Evolutionary conservation across 2,797 vertebrate genomes (phyloP).

Genomic region (Tragopan temminckii): DNA sequence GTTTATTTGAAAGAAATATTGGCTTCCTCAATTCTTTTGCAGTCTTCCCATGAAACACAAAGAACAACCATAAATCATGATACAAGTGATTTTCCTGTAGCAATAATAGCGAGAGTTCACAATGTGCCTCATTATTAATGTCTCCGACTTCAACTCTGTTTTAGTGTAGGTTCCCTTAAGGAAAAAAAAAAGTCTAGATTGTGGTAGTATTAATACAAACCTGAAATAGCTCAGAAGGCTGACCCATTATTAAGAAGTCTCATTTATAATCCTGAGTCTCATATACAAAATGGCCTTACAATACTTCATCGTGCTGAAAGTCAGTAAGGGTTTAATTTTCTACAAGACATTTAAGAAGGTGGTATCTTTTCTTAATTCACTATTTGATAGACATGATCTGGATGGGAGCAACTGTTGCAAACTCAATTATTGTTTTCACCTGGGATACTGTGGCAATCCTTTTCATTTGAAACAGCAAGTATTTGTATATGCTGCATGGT

Average conservation of each 20-base stretch:
- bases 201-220: background rate
- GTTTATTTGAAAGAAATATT: slow-evolving; percentile 60
- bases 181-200: background rate
- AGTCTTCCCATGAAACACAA: slow-evolving; percentile 46
- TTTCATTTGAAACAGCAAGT: background rate
- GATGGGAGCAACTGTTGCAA: background rate
- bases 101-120: slow-evolving; percentile 38
- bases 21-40: slow-evolving; percentile 64
- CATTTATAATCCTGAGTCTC: background rate
- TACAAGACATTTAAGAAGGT: background rate
- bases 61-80: slow-evolving; percentile 59
- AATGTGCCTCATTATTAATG: background rate
- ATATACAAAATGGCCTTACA: background rate
- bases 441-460: background rate
- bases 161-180: background rate
- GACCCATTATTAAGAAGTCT: background rate
- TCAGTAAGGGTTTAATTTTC: background rate
- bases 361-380: background rate
- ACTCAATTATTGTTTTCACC: background rate
- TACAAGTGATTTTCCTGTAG: slow-evolving; percentile 27
- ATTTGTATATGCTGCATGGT: background rate
- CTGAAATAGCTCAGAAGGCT: background rate
- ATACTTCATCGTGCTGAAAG: background rate
- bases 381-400: background rate
- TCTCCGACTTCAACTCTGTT: slow-evolving; percentile 20